These are phyloP conservation scores for Camelus dromedarius DNA, from an alignment of 2,113 vertebrate genomes.

Conservation along the genomic window DNA sequence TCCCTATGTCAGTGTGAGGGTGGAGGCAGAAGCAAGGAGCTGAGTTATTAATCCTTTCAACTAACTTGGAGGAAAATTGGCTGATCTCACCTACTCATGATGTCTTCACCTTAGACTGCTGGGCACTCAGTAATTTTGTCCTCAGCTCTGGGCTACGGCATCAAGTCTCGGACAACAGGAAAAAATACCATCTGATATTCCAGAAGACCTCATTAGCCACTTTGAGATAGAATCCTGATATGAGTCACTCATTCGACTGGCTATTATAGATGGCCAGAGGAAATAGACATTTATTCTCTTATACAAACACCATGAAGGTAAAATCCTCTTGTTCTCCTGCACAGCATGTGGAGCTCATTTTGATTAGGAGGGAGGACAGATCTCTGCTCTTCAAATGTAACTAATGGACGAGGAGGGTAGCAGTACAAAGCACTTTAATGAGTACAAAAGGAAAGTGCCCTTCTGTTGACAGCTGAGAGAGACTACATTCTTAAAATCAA, in stretches of 20 bases:
- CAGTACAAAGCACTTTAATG: slow-evolving; percentile 23
- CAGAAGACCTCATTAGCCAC: not conserved
- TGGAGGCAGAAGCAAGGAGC: not conserved
- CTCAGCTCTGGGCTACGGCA: not conserved
- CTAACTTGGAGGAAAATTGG: slow-evolving; percentile 12
- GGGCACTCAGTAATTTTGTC: not conserved
- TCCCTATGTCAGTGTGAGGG: not conserved
- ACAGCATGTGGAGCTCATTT: not conserved
- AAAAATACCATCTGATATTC: not conserved
- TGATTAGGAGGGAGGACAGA: not conserved
- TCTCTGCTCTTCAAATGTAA: slow-evolving; percentile 21
- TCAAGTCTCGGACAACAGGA: slow-evolving; percentile 10
- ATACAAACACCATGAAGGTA: not conserved
- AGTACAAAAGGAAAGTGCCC: not conserved
- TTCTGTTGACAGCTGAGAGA: slow-evolving; percentile 26
- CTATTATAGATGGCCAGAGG: not conserved
- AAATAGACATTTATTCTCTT: not conserved
- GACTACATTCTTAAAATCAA: slow-evolving; percentile 42
- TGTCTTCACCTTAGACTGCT: not conserved
- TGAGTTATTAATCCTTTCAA: not conserved
- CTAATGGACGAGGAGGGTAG: not conserved
- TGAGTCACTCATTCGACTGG: not conserved
- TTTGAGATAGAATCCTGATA: not conserved
- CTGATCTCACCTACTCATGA: not conserved
- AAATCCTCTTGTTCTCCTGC: not conserved